Conservation (phyloP, 1,140 invertebrate species). For the Penaeus chinensis region DNA sequence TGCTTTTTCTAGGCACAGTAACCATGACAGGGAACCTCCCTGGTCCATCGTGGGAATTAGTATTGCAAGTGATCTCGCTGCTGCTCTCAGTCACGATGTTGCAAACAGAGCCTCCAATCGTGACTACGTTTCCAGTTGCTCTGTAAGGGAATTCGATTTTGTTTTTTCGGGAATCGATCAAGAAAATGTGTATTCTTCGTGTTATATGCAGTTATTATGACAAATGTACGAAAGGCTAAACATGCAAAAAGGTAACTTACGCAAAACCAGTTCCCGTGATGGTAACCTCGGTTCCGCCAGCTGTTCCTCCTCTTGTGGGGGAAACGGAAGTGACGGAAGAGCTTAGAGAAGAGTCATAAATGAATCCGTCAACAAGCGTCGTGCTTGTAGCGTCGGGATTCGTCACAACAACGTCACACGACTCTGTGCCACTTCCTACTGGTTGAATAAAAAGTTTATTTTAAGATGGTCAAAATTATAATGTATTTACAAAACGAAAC, state of each 20-base stretch:
- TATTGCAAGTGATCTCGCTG: conserved; percentile 39
- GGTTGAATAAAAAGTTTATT: not conserved
- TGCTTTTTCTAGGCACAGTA: conserved; percentile 24
- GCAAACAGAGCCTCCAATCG: conserved; percentile 48
- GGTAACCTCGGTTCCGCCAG: conserved; percentile 51
- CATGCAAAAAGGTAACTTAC: conserved; percentile 28
- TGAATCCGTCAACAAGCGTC: conserved; percentile 15
- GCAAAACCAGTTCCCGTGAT: conserved; percentile 54
- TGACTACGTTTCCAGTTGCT: conserved; percentile 43
- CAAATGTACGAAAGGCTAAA: not conserved
- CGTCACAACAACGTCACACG: conserved; percentile 43
- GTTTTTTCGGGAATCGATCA: not conserved
- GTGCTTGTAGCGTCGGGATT: conserved; percentile 13
- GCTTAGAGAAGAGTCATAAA: conserved; percentile 42
- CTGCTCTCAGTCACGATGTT: conserved; percentile 37
- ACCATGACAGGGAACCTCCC: conserved; percentile 34
- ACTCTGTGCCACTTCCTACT: not conserved
- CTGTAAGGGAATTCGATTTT: not conserved
- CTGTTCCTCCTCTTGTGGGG: conserved; percentile 54
- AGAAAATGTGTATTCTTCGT: not conserved
- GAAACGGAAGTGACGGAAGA: conserved; percentile 27
- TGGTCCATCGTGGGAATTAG: conserved; percentile 45
- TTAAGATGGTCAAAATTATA: too few relatives aligned
- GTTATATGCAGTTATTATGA: not conserved
- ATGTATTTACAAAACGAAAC: too few relatives aligned